phyloP scores from a whole-genome alignment of 1,140 invertebrate genomes.

The Brachionus koreanus region DNA sequence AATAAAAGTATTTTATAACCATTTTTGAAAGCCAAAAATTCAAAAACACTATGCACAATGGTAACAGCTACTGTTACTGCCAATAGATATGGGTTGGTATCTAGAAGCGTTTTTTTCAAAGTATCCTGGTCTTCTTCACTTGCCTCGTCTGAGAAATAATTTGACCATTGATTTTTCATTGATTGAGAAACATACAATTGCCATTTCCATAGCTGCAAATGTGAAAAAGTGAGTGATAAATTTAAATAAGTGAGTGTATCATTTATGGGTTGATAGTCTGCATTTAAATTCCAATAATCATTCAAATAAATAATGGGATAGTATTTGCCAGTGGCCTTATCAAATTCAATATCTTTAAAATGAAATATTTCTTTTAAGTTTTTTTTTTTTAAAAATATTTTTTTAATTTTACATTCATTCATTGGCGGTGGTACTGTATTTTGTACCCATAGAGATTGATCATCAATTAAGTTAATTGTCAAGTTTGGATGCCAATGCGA shows the following conservation, averaged over 20 bases:
- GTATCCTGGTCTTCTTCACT: conserved; percentile 88
- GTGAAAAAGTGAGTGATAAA: conserved; percentile 78
- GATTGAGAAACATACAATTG: conserved; percentile 88
- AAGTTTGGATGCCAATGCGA: conserved; percentile 99
- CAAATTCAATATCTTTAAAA: conserved; percentile 74
- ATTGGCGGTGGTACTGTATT: conserved; percentile 79
- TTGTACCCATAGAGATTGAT: conserved; percentile 86
- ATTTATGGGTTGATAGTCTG: conserved; percentile 92
- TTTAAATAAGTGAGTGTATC: conserved; percentile 67
- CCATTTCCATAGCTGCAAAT: conserved; percentile 91
- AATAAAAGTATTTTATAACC: conserved; percentile 60
- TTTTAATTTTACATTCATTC: conserved; percentile 71
- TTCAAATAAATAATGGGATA: conserved; percentile 92
- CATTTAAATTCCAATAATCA: conserved; percentile 96
- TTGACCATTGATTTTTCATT: conserved; percentile 67
- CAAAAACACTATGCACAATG: conserved; percentile 92
- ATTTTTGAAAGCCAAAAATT: conserved; percentile 98
- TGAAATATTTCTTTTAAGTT: conserved; percentile 39
- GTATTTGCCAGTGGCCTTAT: conserved; percentile 74
- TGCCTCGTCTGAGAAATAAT: conserved; percentile 62
- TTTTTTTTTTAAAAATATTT: not conserved
- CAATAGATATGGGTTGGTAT: conserved; percentile 92
- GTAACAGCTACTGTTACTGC: conserved; percentile 85
- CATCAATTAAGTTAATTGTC: conserved; percentile 87
- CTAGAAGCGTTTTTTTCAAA: conserved; percentile 82